Conservation (phyloP, 2,113 vertebrate genomes). For the Hystrix cristata region DNA sequence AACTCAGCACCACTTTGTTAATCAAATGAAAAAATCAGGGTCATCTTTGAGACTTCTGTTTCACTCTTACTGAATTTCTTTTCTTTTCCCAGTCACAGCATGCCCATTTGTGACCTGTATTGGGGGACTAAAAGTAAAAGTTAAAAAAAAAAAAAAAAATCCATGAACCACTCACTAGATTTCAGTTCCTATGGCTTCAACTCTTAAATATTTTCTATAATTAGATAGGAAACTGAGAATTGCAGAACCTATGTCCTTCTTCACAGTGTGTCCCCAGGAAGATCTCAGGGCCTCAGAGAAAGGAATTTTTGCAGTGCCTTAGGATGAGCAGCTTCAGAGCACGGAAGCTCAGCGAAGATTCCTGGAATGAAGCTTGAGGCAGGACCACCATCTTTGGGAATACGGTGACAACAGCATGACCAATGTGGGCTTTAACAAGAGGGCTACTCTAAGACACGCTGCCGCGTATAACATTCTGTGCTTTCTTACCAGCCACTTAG, state of each 20-base stretch:
- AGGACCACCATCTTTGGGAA: not conserved
- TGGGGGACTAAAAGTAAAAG: not conserved
- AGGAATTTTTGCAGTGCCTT: not conserved
- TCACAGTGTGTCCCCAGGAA: not conserved
- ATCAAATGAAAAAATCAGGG: not conserved
- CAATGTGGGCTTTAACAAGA: not conserved
- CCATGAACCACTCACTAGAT: not conserved
- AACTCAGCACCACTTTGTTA: not conserved
- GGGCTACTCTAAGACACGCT: not conserved
- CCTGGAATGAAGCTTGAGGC: not conserved
- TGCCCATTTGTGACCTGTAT: not conserved
- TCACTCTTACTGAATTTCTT: not conserved
- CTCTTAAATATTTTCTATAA: conserved; percentile 30
- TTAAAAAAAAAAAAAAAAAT: not conserved
- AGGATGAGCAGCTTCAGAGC: not conserved
- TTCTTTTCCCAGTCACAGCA: not conserved
- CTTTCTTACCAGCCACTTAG: not conserved
- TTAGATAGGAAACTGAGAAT: not conserved
- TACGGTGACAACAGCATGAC: not conserved
- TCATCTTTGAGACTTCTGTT: not conserved
- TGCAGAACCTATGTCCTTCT: not conserved
- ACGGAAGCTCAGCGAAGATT: not conserved
- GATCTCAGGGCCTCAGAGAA: not conserved
- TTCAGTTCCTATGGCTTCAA: conserved; percentile 40
- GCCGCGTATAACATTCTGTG: not conserved